Percentiles rank a stretch among this genome's conserved stretches.
Evolutionary conservation across 2,797 vertebrate species (phyloP).

Genomic region (Malurus leucopterus): DNA sequence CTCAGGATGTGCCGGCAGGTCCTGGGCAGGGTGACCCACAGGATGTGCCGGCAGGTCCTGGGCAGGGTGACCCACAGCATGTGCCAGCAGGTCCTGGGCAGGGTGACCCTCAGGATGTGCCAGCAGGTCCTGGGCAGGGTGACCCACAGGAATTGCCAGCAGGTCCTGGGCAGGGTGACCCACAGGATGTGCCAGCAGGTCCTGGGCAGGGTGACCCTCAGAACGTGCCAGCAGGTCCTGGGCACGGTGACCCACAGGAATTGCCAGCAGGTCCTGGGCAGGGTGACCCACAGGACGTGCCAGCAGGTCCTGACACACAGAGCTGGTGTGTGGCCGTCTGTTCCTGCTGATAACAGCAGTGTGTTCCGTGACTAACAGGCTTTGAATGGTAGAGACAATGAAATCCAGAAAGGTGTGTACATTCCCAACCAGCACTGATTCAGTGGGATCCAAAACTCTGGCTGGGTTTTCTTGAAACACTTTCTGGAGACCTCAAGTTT

Average conservation of each 20-base stretch:
- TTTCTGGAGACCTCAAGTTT: background rate
- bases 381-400: background rate
- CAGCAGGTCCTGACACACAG: background rate
- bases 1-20: background rate
- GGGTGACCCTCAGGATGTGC: background rate
- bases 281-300: background rate
- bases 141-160: background rate
- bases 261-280: background rate
- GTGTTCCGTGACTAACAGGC: background rate
- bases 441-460: background rate
- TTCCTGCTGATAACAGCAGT: background rate
- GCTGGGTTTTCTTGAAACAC: background rate
- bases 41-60: background rate
- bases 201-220: background rate
- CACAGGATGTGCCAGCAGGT: background rate
- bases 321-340: background rate
- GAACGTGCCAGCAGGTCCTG: background rate
- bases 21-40: background rate
- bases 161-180: background rate
- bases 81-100: background rate
- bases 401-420: background rate
- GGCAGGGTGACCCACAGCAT: too few species aligned
- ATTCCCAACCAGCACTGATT: background rate
- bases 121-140: background rate
- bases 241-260: background rate